Percentiles rank a stretch among this genome's conserved stretches.
Conservation (phyloP, 64 coral and sea anemone genomes). For the Dendronephthya gigantea region DNA sequence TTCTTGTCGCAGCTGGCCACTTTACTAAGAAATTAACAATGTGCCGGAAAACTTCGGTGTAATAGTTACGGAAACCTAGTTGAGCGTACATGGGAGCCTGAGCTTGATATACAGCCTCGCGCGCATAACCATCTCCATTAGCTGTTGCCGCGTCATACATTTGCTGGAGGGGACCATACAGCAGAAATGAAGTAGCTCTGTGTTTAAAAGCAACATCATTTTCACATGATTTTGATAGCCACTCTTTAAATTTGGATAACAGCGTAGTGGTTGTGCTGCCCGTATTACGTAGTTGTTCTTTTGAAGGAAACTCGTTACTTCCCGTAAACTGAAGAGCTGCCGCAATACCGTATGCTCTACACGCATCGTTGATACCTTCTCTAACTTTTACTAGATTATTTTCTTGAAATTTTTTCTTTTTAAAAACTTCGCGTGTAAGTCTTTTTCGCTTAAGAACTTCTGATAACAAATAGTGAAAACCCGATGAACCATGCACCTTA, state of each 20-base stretch:
- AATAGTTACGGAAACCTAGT: background rate
- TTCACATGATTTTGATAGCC: background rate
- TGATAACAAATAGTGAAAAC: conserved; percentile 7
- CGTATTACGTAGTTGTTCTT: background rate
- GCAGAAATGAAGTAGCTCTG: background rate
- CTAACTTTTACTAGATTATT: background rate
- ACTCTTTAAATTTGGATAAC: background rate
- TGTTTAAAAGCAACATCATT: background rate
- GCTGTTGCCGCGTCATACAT: background rate
- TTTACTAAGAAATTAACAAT: background rate
- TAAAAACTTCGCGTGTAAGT: background rate
- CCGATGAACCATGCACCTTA: conserved; percentile 13
- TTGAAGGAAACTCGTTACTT: background rate
- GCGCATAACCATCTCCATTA: background rate
- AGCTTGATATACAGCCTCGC: background rate
- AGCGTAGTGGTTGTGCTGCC: background rate
- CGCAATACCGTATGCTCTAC: background rate
- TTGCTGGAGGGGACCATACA: background rate
- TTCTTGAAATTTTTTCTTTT: background rate
- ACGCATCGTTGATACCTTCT: background rate
- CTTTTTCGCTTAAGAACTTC: conserved; percentile 33
- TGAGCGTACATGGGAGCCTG: background rate
- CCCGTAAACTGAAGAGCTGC: background rate
- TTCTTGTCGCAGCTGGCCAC: background rate
- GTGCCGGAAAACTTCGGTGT: background rate